Evolutionary conservation across 2,888 invertebrate genomes (phyloP).

Genomic region (Pollenia amentaria): DNA sequence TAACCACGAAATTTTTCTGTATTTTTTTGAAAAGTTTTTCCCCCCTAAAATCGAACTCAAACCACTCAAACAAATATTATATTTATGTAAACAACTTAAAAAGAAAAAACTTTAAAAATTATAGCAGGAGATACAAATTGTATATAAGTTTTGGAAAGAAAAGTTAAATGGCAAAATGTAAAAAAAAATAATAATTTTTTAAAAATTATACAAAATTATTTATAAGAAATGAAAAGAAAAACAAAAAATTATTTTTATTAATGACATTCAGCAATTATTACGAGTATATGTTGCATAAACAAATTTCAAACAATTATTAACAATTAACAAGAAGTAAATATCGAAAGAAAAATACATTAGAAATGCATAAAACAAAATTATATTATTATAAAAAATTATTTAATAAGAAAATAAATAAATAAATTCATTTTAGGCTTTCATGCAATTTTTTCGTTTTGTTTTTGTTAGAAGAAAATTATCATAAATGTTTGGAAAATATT

Average conservation of each 20-base stretch:
- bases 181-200: constrained; percentile 1
- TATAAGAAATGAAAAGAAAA: constrained; percentile 16
- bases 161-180: not conserved
- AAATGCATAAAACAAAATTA: constrained; percentile 70
- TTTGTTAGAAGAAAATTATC: constrained; percentile 35
- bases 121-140: not conserved
- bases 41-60: not conserved
- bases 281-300: constrained; percentile 51
- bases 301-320: constrained; percentile 47
- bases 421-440: constrained; percentile 70
- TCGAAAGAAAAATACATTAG: constrained; percentile 25
- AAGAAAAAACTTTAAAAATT: not conserved
- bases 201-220: constrained; percentile 31
- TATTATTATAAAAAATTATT: constrained; percentile 66
- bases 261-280: constrained; percentile 73
- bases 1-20: not conserved
- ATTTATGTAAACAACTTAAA: not conserved
- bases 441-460: constrained; percentile 68
- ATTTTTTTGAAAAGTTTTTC: not conserved
- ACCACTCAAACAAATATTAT: not conserved
- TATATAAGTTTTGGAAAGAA: not conserved
- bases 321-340: constrained; percentile 57
- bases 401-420: constrained; percentile 56
- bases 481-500: constrained; percentile 76
- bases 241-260: constrained; percentile 53